Evolutionary conservation across 2,888 invertebrate genomes (phyloP), one percentile per base, ranked within the genome.

Genomic region (Hirudinaria manillensis): DNA sequence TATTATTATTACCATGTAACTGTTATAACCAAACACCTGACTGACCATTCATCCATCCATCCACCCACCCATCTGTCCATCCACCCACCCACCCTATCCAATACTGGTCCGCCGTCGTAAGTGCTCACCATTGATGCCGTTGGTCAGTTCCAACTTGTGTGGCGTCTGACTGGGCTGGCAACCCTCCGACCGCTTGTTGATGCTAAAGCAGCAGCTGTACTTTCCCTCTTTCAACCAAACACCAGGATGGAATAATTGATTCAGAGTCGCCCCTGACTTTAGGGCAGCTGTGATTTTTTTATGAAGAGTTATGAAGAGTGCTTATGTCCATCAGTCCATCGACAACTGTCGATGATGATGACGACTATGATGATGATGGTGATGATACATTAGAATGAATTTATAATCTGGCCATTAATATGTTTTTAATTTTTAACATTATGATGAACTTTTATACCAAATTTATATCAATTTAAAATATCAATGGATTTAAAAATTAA

Each of bases 121-220:
- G n/a, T n/a, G n/a, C n/a, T 61, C 61, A 61, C 61, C 61, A 7
- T 29, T 16, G 6, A 61, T 27, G 29, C 24, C 24, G 10, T 61
- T 24, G 24, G 61, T 61, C 29, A 24, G 24, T 27, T 61, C 29
- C 7, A 61, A 27, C n/a, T 61, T 61, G 29, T 27, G 24, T 16
- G 61, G 61, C 24, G 61, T 61, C 29, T 27, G 29, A 1, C 21
- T 10, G 7, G 61, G 24, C 32, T 68, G 68, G 27, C 68, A 68
- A 10, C 68, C 68, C 32, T 68, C 68, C 32, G 68, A 68, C 16
- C 68, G 27, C 34, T 76, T 76, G 76, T 76, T 76, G 74, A 76
- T 76, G 74, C 70, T 70, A 65, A 74, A 75, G 36, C 76, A 76
- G 65, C 76, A 76, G 32, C 74, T 74, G 74, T 61, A 76, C 27